Base-by-base conservation (phyloP, 2,113 vertebrate genomes). In the Lophura nycthemera region DNA sequence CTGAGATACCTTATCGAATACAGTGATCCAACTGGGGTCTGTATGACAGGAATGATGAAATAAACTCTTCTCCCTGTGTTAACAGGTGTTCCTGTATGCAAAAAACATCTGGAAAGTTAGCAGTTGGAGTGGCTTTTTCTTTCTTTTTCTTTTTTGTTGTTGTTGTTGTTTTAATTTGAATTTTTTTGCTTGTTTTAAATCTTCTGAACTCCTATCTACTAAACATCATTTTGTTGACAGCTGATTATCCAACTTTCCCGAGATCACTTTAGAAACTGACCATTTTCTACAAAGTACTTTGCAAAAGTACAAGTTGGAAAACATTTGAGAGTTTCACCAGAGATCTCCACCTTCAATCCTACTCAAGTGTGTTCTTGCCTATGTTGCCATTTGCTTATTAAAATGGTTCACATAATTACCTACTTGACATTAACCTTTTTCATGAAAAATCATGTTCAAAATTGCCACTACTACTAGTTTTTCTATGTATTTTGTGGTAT, bases 61-160 rank as follows among this genome's bases (percentile, higher is more conserved):
- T 32, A 70, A 96, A 76, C 18, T 57, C 3, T 0, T 60, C 67
- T 80, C 48, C 16, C 45, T 70, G 30, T 60, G 45, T 73, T 50
- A 80, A 70, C 88, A 96, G 90, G 83, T 96, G 93, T 18, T 74
- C 45, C 40, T 88, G 24, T 6, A 66, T 47, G 45, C 48, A 83
- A 91, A 45, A 89, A 27, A 76, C 22, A 72, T 61, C 71, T n/a
- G 50, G 54, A 92, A 60, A 70, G 71, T 42, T 0, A 59, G 14
- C 34, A 25, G 60, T n/a, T 20, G 11, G 56, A 32, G 32, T 56
- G 54, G 16, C 54, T 56, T 56, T 30, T 56, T 56, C 27, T 56
- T 61, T 38, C 5, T 38, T 57, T 32, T n/a, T n/a, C n/a, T 12
- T 30, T 30, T 2, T 24, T 60, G 11, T 60, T 56, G 29, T 56